phyloP scores from a whole-genome alignment of 2,797 vertebrate genomes.

The Diceros bicornis region DNA sequence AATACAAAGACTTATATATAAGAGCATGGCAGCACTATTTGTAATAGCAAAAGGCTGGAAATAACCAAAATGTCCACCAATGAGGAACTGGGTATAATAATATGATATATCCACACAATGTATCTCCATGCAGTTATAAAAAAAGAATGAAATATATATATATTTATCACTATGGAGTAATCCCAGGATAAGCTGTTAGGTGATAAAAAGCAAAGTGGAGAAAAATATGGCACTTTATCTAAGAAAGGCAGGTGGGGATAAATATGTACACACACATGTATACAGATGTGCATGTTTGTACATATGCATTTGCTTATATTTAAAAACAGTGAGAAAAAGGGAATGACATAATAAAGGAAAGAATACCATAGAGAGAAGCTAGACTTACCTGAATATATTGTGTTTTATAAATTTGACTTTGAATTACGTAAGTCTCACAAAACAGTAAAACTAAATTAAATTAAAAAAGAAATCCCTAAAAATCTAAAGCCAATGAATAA shows the following conservation, averaged over 20 bases:
- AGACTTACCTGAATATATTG: not conserved
- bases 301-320: constrained; percentile 8
- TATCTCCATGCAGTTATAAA: not conserved
- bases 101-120: not conserved
- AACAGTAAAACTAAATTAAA: not conserved
- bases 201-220: not conserved
- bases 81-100: not conserved
- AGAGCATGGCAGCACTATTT: not conserved
- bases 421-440: not conserved
- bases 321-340: constrained; percentile 56
- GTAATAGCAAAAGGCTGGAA: constrained; percentile 30
- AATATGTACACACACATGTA: not conserved
- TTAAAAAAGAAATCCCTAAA: constrained; percentile 40
- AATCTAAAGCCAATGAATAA: not conserved
- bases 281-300: not conserved
- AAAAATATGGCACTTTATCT: not conserved
- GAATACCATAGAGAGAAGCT: not conserved
- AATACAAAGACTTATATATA: not conserved
- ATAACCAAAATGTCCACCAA: constrained; percentile 50
- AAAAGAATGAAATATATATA: not conserved
- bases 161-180: constrained; percentile 7
- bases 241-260: not conserved
- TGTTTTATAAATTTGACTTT: constrained; percentile 42
- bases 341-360: not conserved
- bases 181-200: not conserved